Base-by-base conservation (phyloP, 2,888 invertebrate species). In the Sinotaia quadrata region DNA sequence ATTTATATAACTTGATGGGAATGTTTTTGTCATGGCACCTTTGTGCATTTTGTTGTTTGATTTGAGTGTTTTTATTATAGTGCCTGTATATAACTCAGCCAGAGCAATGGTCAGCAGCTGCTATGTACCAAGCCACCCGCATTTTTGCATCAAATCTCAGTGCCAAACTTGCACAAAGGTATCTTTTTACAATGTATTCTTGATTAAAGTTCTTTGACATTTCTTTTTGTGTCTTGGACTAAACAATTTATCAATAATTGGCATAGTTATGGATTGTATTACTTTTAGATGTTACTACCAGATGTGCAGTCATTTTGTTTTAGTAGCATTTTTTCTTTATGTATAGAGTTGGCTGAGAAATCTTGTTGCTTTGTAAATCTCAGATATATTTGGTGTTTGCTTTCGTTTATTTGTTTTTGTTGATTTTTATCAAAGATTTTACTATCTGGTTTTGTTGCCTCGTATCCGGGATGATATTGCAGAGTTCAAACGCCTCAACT, bases 61-160 rank as follows among this genome's bases (percentile, higher is more conserved):
- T n/a, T n/a, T n/a, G n/a, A n/a, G n/a, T n/a, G n/a, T n/a, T n/a
- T n/a, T n/a, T 37, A 41, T 78, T 85, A 72, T 83, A 90, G 87
- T 85, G 90, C 59, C 76, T 91, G 49, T 84, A 87, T 71, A 65
- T 90, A 75, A 89, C 89, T 86, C 94, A 95, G 88, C 98, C 99
- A 10, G 93, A 95, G n/a, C 92, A 92, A 51, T 99, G 99, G 99
- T 94, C 96, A 66, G 97, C 99, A 24, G 98, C 98, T 52, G 95
- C 98, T 0, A 95, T 99, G 94, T 98, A 96, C 88, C 97, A 94
- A 90, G 96, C 95, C 0, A 96, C 95, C 0, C 91, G 98, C 85
- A 94, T 98, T 81, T 99, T 99, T 88, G 94, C 96, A n/a, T 97
- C 98, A 0, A 97, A 97, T 88, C 90, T 98, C 41, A 97, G 96